Conservation (phyloP, 2,888 invertebrate genomes). For the Nineta flava region DNA sequence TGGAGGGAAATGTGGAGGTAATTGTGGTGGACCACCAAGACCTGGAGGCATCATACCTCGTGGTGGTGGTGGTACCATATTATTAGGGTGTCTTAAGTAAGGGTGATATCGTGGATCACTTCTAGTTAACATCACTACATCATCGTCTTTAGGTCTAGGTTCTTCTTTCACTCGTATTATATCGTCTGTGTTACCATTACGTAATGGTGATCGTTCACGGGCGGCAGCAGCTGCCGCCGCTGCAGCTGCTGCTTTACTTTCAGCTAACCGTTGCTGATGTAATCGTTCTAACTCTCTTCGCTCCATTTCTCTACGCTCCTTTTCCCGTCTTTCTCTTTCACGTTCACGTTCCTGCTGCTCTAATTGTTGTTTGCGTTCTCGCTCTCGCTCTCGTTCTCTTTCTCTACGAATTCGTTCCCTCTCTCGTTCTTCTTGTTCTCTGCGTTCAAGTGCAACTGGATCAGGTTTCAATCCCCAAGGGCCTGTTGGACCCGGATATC, state of each 20-base stretch:
- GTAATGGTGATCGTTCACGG: conserved; percentile 57
- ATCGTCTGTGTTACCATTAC: conserved; percentile 45
- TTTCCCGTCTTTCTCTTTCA: conserved; percentile 32
- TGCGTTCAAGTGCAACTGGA: conserved; percentile 39
- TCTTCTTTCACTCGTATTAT: conserved; percentile 47
- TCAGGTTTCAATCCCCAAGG: conserved; percentile 53
- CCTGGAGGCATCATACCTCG: conserved; percentile 32
- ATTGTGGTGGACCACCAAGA: conserved; percentile 27
- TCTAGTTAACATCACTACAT: conserved; percentile 29
- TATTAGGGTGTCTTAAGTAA: conserved; percentile 32
- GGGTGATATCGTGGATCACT: conserved; percentile 39
- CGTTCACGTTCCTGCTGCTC: conserved; percentile 29
- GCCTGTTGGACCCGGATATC: conserved; percentile 34
- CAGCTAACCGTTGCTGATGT: conserved; percentile 36
- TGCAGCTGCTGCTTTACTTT: conserved; percentile 28
- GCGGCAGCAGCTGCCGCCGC: conserved; percentile 27
- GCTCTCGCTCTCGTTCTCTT: conserved; percentile 38
- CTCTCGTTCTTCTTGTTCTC: conserved; percentile 46
- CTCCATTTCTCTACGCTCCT: conserved; percentile 37
- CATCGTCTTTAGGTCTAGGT: conserved; percentile 35
- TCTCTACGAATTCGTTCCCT: conserved; percentile 33
- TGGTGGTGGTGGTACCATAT: conserved; percentile 31
- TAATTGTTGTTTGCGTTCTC: conserved; percentile 37
- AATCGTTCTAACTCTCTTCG: conserved; percentile 39
- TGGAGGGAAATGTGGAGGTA: conserved; percentile 26